Conservation (phyloP, 2,113 vertebrate species). For the Scatophagus argus region DNA sequence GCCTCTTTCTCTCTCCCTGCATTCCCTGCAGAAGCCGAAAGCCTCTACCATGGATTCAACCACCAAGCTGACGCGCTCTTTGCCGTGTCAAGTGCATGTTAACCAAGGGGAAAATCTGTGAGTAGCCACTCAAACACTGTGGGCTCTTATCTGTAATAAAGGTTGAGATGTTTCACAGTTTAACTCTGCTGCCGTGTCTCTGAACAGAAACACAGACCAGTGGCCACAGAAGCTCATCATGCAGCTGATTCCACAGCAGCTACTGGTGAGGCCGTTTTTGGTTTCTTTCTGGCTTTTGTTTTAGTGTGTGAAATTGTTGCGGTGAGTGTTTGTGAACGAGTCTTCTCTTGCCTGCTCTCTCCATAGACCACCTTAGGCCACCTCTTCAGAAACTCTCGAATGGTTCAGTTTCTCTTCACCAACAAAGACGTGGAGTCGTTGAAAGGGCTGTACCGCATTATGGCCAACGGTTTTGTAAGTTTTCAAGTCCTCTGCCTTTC, state of each 20-base stretch:
- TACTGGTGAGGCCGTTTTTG: conserved; percentile 82
- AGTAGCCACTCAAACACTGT: conserved; percentile 68
- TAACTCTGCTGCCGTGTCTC: neutral
- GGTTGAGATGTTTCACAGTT: neutral
- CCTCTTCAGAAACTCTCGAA: conserved; percentile 93
- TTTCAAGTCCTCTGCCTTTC: neutral
- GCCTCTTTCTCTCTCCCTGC: neutral
- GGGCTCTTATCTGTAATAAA: neutral
- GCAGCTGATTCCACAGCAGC: conserved; percentile 94
- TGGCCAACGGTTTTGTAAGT: conserved; percentile 94
- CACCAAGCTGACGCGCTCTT: conserved; percentile 91
- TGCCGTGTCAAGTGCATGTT: conserved; percentile 94
- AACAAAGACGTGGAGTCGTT: conserved; percentile 95
- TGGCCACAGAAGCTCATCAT: conserved; percentile 96
- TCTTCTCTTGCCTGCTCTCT: neutral
- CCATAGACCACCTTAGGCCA: conserved; percentile 90
- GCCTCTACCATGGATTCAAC: conserved; percentile 89
- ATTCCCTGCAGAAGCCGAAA: conserved; percentile 88
- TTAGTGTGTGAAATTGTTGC: neutral
- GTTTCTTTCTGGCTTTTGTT: neutral
- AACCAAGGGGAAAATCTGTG: conserved; percentile 95
- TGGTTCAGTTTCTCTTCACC: conserved; percentile 96
- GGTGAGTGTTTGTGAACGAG: conserved; percentile 12
- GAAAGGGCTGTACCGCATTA: conserved; percentile 93
- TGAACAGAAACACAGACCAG: conserved; percentile 90